Evolutionary conservation across 1,140 invertebrate genomes (phyloP).

Genomic region (Drosophila kepulauana): DNA sequence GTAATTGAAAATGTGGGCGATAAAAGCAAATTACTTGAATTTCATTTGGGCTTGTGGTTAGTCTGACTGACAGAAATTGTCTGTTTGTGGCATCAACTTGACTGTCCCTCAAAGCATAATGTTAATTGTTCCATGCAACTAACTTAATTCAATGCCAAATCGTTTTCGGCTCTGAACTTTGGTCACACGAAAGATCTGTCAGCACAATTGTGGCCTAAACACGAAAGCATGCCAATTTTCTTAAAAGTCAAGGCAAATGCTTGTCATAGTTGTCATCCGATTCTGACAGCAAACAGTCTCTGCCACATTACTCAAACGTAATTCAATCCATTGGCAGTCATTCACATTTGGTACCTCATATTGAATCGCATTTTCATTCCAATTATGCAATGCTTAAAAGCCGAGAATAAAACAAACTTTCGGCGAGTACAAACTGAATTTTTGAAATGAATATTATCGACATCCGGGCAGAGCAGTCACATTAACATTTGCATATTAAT

Average conservation of each 20-base stretch:
- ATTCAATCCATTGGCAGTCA: background rate
- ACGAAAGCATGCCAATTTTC: conserved; percentile 9
- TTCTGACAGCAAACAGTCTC: background rate
- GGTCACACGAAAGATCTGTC: background rate
- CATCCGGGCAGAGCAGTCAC: background rate
- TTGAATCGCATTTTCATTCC: background rate
- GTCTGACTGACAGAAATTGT: background rate
- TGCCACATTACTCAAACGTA: background rate
- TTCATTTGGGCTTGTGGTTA: conserved; percentile 17
- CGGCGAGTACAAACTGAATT: background rate
- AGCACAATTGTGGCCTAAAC: background rate
- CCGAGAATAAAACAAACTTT: background rate
- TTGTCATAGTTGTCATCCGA: conserved; percentile 19
- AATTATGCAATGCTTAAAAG: conserved; percentile 5
- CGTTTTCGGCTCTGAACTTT: conserved; percentile 17
- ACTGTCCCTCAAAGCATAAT: background rate
- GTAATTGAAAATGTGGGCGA: conserved; percentile 69
- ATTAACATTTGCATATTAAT: conserved; percentile 70
- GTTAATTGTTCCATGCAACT: conserved; percentile 9
- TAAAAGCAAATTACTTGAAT: conserved; percentile 54
- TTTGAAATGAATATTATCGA: conserved; percentile 4
- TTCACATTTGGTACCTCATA: conserved; percentile 11
- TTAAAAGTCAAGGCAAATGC: conserved; percentile 10
- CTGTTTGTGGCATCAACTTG: background rate
- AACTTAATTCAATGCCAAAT: conserved; percentile 21